phyloP scores from a whole-genome alignment of 1,140 invertebrate species.

The Triops cancriformis region DNA sequence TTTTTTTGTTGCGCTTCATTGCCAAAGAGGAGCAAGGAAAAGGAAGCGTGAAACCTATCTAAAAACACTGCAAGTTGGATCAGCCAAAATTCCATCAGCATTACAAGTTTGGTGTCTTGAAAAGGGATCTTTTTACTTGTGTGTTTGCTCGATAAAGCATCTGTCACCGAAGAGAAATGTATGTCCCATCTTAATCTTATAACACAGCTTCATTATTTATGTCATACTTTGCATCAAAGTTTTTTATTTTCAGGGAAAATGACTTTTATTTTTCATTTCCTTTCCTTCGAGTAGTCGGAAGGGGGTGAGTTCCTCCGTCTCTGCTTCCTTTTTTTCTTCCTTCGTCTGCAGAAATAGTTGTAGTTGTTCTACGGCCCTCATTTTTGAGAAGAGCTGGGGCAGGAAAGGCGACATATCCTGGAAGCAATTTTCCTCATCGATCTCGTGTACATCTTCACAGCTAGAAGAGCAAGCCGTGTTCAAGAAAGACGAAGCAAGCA shows the following conservation, averaged over 20 bases:
- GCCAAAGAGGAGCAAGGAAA: background rate
- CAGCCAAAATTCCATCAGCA: background rate
- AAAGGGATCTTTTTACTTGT: background rate
- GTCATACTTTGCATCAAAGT: background rate
- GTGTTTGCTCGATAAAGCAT: background rate
- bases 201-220: background rate
- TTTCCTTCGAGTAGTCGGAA: background rate
- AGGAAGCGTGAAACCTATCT: background rate
- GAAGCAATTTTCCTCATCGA: background rate
- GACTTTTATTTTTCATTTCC: too few species aligned
- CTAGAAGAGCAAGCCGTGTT: background rate
- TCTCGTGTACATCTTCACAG: constrained; percentile 13
- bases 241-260: background rate
- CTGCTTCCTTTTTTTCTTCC: background rate
- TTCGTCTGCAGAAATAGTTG: background rate
- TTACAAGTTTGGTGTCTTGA: background rate
- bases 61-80: background rate
- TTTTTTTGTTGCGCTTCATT: background rate
- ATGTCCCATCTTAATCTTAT: background rate
- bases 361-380: background rate
- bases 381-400: background rate
- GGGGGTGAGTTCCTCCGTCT: background rate
- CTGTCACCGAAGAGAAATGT: background rate
- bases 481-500: background rate
- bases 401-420: constrained; percentile 11